Percentiles rank a stretch among this genome's conserved stretches.
These are phyloP conservation scores for Lepidothrix coronata DNA, from an alignment of 2,113 vertebrate genomes.

Conservation along the genomic window DNA sequence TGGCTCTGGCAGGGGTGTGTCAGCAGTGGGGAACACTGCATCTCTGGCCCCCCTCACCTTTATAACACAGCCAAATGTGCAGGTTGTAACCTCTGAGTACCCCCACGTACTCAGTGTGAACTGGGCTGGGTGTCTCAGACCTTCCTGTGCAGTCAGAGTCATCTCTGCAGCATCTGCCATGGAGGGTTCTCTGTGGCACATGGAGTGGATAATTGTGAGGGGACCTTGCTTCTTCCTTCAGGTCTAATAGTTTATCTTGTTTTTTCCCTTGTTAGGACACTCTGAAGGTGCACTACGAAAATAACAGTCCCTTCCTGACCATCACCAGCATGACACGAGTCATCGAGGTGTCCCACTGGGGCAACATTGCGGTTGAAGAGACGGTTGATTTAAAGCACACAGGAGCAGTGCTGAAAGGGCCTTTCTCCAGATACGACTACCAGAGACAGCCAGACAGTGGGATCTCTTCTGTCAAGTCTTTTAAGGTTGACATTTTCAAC, in stretches of 20 bases:
- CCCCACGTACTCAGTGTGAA: not conserved
- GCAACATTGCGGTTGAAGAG: slow-evolving; percentile 97
- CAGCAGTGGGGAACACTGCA: not conserved
- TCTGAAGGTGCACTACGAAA: slow-evolving; percentile 96
- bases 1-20: not conserved
- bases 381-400: slow-evolving; percentile 95
- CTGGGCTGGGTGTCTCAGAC: not conserved
- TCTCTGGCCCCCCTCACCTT: not conserved
- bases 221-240: not conserved
- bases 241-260: not conserved
- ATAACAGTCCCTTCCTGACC: slow-evolving; percentile 94
- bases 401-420: slow-evolving; percentile 91
- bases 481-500: slow-evolving; percentile 80
- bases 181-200: not conserved
- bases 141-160: not conserved
- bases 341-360: slow-evolving; percentile 98
- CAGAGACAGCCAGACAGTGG: slow-evolving; percentile 97
- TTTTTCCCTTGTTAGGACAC: slow-evolving; percentile 75
- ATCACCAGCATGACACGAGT: slow-evolving; percentile 91
- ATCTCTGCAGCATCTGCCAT: not conserved
- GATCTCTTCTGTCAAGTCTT: slow-evolving; percentile 97
- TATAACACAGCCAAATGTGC: rapidly evolving
- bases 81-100: not conserved
- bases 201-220: not conserved
- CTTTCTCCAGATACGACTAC: slow-evolving; percentile 97